Conservation (phyloP, 2,888 invertebrate genomes). For the Drosophila pseudotakahashii region DNA sequence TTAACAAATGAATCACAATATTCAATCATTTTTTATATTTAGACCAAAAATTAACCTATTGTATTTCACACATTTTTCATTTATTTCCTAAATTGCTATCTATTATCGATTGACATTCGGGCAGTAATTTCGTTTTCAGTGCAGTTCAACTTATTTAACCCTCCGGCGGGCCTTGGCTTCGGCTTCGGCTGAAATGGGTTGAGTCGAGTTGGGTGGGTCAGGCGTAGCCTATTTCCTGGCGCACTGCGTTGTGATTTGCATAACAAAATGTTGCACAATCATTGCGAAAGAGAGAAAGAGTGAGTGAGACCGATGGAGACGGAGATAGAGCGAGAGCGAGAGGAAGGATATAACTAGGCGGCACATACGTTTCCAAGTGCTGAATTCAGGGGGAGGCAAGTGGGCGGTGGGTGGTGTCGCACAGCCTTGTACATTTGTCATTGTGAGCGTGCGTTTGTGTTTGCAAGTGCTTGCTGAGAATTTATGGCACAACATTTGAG, state of each 20-base stretch:
- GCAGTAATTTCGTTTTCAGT: background rate
- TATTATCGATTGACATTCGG: background rate
- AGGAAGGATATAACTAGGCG: constrained; percentile 46
- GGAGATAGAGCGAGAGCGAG: constrained; percentile 9
- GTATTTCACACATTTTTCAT: no score
- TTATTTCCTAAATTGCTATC: no score
- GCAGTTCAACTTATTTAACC: constrained; percentile 73
- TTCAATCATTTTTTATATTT: no score
- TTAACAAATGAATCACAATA: no score
- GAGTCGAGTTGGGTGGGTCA: constrained; percentile 32
- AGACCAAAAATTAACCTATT: no score
- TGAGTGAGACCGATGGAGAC: background rate
- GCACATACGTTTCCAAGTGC: constrained; percentile 59
- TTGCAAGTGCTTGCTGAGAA: constrained; percentile 65
- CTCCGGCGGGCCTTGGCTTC: constrained; percentile 30
- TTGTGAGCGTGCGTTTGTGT: constrained; percentile 35
- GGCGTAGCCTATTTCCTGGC: constrained; percentile 69
- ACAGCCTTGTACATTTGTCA: constrained; percentile 47
- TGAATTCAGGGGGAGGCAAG: constrained; percentile 3
- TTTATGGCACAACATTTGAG: constrained; percentile 80
- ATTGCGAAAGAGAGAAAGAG: constrained; percentile 22
- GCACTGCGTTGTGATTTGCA: constrained; percentile 77
- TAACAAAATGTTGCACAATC: constrained; percentile 74
- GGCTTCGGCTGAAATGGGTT: constrained; percentile 14
- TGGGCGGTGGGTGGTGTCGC: constrained; percentile 18